Conservation (phyloP, 2,113 vertebrate genomes). For the Xenus cinereus region DNA sequence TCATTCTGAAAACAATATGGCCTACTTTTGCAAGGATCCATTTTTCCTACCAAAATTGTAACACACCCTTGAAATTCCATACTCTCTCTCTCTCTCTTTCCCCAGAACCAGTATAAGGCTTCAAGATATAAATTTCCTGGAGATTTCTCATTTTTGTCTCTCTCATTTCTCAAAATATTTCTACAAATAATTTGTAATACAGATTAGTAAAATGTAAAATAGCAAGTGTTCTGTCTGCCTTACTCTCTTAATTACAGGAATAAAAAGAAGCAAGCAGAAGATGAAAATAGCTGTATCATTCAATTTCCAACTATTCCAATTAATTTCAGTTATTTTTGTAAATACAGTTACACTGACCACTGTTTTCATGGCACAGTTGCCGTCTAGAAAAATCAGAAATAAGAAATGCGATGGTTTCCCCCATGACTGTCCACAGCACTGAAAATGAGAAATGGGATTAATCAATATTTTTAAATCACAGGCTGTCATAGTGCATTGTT, state of each 20-base stretch:
- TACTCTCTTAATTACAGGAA: background rate
- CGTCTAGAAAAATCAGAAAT: background rate
- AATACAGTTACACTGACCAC: background rate
- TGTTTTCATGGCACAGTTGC: background rate
- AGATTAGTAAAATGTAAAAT: background rate
- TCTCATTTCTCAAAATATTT: background rate
- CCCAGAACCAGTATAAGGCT: background rate
- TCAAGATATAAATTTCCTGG: background rate
- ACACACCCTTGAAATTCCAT: background rate
- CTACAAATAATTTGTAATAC: background rate
- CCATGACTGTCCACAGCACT: background rate
- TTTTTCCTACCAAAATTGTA: slow-evolving; percentile 2
- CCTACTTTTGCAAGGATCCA: background rate
- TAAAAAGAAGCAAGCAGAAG: background rate
- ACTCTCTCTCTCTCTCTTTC: background rate
- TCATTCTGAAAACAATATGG: background rate
- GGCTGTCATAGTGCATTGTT: background rate
- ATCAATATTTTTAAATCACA: slow-evolving; percentile 52
- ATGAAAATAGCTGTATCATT: background rate
- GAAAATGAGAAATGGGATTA: background rate
- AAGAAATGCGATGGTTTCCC: background rate
- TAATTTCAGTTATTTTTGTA: background rate
- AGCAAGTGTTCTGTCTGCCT: background rate
- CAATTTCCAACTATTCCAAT: background rate
- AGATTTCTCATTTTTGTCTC: background rate